Evolutionary conservation across 1,140 invertebrate species (phyloP).

Genomic region (Hydropsyche tenuis): DNA sequence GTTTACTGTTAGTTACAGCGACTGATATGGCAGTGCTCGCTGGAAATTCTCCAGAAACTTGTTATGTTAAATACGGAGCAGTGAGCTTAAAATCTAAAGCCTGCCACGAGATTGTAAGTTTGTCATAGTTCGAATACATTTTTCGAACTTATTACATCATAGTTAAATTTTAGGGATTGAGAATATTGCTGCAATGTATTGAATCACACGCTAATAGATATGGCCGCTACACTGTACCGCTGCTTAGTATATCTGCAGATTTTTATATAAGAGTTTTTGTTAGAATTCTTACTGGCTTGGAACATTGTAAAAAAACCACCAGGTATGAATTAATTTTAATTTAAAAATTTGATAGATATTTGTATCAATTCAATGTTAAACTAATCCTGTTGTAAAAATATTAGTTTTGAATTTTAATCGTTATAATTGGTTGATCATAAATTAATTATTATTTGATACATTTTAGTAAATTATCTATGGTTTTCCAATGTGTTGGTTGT

Average conservation of each 20-base stretch:
- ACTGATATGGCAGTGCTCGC: slow-evolving; percentile 98
- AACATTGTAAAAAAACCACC: slow-evolving; percentile 83
- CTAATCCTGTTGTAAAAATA: too few relatives aligned
- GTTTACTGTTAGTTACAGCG: slow-evolving; percentile 91
- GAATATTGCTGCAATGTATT: slow-evolving; percentile 91
- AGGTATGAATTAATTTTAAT: slow-evolving; percentile 63
- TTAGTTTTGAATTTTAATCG: too few relatives aligned
- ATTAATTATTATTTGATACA: slow-evolving; percentile 31
- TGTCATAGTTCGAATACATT: slow-evolving; percentile 16
- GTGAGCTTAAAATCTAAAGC: slow-evolving; percentile 84
- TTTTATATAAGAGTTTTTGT: slow-evolving; percentile 98
- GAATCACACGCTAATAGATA: slow-evolving; percentile 92
- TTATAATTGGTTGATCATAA: neutral
- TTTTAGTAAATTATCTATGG: slow-evolving; percentile 80
- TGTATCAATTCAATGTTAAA: too few relatives aligned
- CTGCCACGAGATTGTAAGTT: slow-evolving; percentile 92
- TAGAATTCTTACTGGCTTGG: slow-evolving; percentile 77
- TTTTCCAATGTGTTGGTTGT: slow-evolving; percentile 91
- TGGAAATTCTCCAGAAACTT: slow-evolving; percentile 94
- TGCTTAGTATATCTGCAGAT: slow-evolving; percentile 92
- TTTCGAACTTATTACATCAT: neutral
- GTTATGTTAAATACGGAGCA: slow-evolving; percentile 93
- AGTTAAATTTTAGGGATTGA: slow-evolving; percentile 71
- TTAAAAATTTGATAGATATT: neutral
- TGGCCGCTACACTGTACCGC: slow-evolving; percentile 89